Evolutionary conservation across 2,888 invertebrate genomes (phyloP).

Genomic region (Lepidochitona cinerea): DNA sequence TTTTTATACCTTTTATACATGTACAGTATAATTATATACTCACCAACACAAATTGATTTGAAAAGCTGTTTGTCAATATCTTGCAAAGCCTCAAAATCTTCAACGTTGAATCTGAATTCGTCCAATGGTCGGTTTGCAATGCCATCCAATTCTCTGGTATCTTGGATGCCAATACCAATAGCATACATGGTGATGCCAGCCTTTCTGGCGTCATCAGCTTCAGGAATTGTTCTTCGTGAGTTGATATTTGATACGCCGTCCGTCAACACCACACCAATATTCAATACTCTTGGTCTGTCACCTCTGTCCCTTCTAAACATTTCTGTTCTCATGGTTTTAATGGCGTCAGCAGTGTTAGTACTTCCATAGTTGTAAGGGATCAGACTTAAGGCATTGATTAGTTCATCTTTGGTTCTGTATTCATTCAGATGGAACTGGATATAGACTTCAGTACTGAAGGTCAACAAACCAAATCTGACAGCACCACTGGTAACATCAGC

Average conservation of each 20-base stretch:
- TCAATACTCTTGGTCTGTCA: slow-evolving; percentile 46
- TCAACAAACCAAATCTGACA: slow-evolving; percentile 22
- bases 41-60: slow-evolving; percentile 40
- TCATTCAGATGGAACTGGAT: slow-evolving; percentile 47
- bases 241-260: slow-evolving; percentile 42
- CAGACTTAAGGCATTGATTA: slow-evolving; percentile 43
- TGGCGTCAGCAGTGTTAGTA: slow-evolving; percentile 56
- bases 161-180: slow-evolving; percentile 57
- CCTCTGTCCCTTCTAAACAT: slow-evolving; percentile 57
- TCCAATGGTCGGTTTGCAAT: slow-evolving; percentile 51
- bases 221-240: slow-evolving; percentile 17
- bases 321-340: slow-evolving; percentile 38
- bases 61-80: slow-evolving; percentile 39
- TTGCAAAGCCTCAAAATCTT: slow-evolving; percentile 49
- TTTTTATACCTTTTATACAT: too few relatives aligned
- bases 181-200: slow-evolving; percentile 55
- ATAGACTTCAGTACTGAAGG: slow-evolving; percentile 42
- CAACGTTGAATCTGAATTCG: slow-evolving; percentile 50
- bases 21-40: too few relatives aligned
- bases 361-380: slow-evolving; percentile 54
- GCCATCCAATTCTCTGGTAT: slow-evolving; percentile 54
- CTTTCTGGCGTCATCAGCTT: slow-evolving; percentile 26
- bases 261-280: slow-evolving; percentile 50
- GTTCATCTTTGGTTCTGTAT: slow-evolving; percentile 34
- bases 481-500: background rate